Base-by-base conservation (phyloP, 2,888 invertebrate species). In the Caenorhabditis virilis region DNA sequence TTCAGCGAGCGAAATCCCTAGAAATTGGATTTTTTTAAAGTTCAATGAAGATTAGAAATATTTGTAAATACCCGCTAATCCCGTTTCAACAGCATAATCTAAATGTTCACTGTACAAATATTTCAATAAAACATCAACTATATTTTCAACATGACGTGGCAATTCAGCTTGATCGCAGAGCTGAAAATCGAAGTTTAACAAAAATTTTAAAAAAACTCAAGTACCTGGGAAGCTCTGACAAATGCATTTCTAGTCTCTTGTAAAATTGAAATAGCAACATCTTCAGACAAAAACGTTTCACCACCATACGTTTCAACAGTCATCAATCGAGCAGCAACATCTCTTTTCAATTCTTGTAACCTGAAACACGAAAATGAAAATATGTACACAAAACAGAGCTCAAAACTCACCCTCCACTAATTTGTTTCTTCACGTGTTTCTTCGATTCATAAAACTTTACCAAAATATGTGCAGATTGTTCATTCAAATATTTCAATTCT, bases 241-340 rank as follows among this genome's bases (percentile, higher is more conserved):
- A 95, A 91, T 0, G 95, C 93, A 35, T 90, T 89, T 84, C 92
- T 92, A 0, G 92, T 91, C 59, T 86, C 86, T 83, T 91, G 92
- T 38, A 98, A 85, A 82, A 97, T 88, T 78, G 89, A 91, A 71
- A 93, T 91, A 0, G 94, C 94, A 2, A 95, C 88, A 83, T 93
- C 92, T 84, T 95, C 95, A 0, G 94, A 94, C 0, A 98, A 87
- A 84, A 95, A 94, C 0, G 94, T 97, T 86, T 98, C 95, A 41
- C 78, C 95, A 2, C 94, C 95, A 82, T 93, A 95, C 85, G 94
- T 92, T 84, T 95, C 95, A 42, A 94, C 92, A 4, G 91, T 90
- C 2, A 93, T 92, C 72, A 97, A 90, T 13, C 92, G 90, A 0
- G 93, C 93, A 86, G 95, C 94, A 66, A 97, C 86, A 83, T 97